Evolutionary conservation across 2,113 vertebrate genomes (phyloP).

Genomic region (Scortum barcoo): DNA sequence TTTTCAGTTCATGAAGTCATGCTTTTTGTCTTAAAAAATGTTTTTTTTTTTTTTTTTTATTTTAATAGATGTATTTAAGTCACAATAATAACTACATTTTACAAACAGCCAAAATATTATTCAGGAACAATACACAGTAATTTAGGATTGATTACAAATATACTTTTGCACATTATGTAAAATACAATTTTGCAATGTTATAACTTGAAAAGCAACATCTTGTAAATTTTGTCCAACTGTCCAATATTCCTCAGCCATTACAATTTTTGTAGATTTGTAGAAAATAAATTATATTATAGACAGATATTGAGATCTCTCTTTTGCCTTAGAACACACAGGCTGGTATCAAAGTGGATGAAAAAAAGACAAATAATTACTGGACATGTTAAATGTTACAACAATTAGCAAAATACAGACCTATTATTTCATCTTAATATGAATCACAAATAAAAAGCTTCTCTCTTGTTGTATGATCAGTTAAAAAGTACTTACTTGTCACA

Average conservation of each 20-base stretch:
- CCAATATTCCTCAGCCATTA: background rate
- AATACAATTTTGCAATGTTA: background rate
- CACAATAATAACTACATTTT: too few species aligned
- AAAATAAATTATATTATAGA: too few species aligned
- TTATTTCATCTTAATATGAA: background rate
- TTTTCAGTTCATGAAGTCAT: too few species aligned
- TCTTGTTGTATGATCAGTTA: too few species aligned
- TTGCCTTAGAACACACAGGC: background rate
- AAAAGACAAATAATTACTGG: background rate
- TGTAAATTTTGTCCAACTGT: background rate
- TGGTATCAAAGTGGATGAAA: background rate
- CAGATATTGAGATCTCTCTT: background rate
- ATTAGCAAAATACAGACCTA: fast-evolving
- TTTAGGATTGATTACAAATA: too few species aligned
- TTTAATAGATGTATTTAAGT: too few species aligned
- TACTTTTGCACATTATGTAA: too few species aligned
- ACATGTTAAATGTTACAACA: background rate
- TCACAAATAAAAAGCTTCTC: background rate
- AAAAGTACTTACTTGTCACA: too few species aligned
- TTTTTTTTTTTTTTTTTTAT: too few species aligned
- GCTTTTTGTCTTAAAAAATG: too few species aligned
- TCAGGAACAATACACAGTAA: too few species aligned
- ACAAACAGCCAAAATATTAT: background rate
- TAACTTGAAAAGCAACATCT: background rate
- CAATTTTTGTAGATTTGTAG: too few species aligned